Evolutionary conservation across 2,888 invertebrate species (phyloP), one percentile per base, ranked within the genome.

Genomic region (Thecophora atra): DNA sequence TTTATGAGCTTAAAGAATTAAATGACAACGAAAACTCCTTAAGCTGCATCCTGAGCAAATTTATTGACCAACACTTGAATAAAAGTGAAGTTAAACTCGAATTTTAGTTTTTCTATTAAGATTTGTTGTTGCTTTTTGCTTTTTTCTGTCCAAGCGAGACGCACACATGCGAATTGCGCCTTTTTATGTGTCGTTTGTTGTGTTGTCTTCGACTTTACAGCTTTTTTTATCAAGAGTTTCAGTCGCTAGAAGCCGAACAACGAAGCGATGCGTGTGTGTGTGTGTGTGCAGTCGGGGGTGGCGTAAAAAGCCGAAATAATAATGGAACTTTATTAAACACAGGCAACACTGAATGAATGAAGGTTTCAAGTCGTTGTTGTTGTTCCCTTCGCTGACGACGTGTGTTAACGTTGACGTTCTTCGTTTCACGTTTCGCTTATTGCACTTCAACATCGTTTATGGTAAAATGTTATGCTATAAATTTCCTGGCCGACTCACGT

Each of bases 401-500:
- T 47, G 15, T 17, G 1, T 47, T n/a, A n/a, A n/a, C 47, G 47
- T 47, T 47, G 17, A 47, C 47, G 47, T 5, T 47, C 4, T 17
- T 47, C 0, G 13, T 47, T 47, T 47, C 47, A 44, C 44, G 58
- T 15, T 60, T 26, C n/a, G 15, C 30, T 60, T 15, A 15, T 17
- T 30, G 30, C 28, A 60, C 60, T 60, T 60, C 30, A 30, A 60
- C 60, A 30, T 30, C 17, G 30, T 30, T 60, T 21, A n/a, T n/a
- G n/a, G n/a, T n/a, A n/a, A 30, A 60, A 60, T 26, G 15, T 47
- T 47, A 47, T 60, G 28, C 19, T 30, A 28, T 28, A 26, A 60
- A 30, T 17, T 60, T 60, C 60, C 60, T 26, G n/a, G 30, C 17
- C 60, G 17, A 30, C 60, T 26, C 60, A 60, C 17, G 60, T 60